Base-by-base conservation (phyloP, 2,113 vertebrate species). In the Pollachius pollachius region DNA sequence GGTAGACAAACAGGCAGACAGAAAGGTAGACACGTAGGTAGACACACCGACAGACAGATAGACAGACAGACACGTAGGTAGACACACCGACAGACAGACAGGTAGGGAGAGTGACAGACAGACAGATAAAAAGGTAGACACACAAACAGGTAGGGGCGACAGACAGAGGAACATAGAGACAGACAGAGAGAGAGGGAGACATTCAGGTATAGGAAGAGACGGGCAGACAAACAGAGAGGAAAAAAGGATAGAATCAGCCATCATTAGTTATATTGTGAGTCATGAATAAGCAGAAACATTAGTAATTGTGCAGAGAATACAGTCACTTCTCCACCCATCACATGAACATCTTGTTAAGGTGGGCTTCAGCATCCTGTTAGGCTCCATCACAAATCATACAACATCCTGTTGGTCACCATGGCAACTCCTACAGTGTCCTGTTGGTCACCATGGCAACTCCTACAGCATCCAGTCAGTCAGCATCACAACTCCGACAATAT, bases 211-310 rank as follows among this genome's bases (percentile, higher is more conserved):
- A n/a, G n/a, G 11, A 3, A 3, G 17, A 41, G n/a, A 21, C 12
- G 9, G 59, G 23, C 9, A 61, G 61, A 63, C 23, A 63, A 15
- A 63, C 12, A 63, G 23, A 63, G 25, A 23, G 23, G 30, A 34
- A 34, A 34, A 4, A 34, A 34, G 30, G 30, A 34, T 34, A 34
- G 30, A 34, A 34, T 64, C 57, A 58, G 57, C 57, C 57, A n/a
- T n/a, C 17, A 58, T 17, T 18, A 58, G 57, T 30, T 74, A n/a
- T 41, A 68, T 5, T 65, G 68, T 34, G 6, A 34, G 6, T 34
- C 30, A 34, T 34, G 30, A 34, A 34, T 34, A 70, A 78, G 76
- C 77, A 76, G 77, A 67, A 34, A 48, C 12, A 72, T 84, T 81
- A 88, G 84, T 83, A 34, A 34, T 34, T 34, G 30, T 34, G 30